phyloP scores from a whole-genome alignment of 2,888 invertebrate genomes.

The Orthosia gothica region DNA sequence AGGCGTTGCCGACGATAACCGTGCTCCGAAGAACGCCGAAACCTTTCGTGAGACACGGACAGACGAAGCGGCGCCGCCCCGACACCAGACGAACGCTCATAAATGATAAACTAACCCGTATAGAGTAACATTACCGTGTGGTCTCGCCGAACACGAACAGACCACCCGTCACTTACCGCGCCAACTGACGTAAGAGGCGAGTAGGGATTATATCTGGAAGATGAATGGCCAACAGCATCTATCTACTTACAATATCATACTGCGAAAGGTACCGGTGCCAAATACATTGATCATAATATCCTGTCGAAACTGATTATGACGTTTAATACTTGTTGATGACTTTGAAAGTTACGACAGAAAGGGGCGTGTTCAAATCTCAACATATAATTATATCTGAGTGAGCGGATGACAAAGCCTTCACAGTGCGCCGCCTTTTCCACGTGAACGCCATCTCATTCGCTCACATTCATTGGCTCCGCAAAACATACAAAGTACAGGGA shows the following conservation, averaged over 20 bases:
- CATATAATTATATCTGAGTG: conserved; percentile 62
- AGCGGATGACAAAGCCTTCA: conserved; percentile 59
- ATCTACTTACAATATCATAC: conserved; percentile 31
- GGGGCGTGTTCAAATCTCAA: conserved; percentile 53
- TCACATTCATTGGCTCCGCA: conserved; percentile 60
- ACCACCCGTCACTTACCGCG: conserved; percentile 55
- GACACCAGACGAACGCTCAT: conserved; percentile 78
- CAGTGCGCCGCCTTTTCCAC: conserved; percentile 64
- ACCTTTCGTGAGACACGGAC: conserved; percentile 69
- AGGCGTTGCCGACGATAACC: conserved; percentile 72
- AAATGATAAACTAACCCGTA: conserved; percentile 79
- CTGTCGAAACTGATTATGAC: conserved; percentile 19
- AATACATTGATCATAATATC: conserved; percentile 31
- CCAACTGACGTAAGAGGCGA: conserved; percentile 55
- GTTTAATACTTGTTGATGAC: conserved; percentile 3
- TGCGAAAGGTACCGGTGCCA: conserved; percentile 33
- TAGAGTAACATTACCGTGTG: conserved; percentile 68
- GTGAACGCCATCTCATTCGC: conserved; percentile 60
- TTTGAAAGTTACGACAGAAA: conserved; percentile 21
- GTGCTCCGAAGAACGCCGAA: conserved; percentile 61
- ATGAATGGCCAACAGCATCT: conserved; percentile 47
- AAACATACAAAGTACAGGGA: conserved; percentile 43
- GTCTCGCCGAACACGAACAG: conserved; percentile 52
- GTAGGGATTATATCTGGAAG: conserved; percentile 54
- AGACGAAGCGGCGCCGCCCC: conserved; percentile 82